phyloP scores from a whole-genome alignment of 2,797 vertebrate genomes.

The Macropus fuliginosus region DNA sequence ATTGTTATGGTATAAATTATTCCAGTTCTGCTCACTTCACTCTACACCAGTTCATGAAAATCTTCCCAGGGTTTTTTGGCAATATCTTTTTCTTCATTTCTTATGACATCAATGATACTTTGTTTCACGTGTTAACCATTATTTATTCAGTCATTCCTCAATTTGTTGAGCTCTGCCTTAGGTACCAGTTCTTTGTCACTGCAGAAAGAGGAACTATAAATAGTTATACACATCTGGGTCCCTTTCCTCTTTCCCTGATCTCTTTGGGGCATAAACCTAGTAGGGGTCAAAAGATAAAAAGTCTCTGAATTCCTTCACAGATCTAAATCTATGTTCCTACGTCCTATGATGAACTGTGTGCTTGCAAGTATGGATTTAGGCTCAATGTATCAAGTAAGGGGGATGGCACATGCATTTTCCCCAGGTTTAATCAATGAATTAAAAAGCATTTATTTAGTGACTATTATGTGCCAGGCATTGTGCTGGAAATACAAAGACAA shows the following conservation, averaged over 20 bases:
- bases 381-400: too few species aligned
- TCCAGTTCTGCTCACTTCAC: neutral
- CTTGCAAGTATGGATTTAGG: too few species aligned
- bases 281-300: neutral
- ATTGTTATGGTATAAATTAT: neutral
- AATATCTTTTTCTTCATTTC: neutral
- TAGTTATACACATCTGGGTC: neutral
- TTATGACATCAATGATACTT: neutral
- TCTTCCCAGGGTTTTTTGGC: neutral
- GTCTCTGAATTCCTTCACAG: neutral
- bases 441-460: too few species aligned
- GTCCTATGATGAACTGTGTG: too few species aligned
- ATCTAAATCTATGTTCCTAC: neutral
- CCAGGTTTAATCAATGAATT: too few species aligned
- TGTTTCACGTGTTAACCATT: neutral
- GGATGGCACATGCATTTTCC: too few species aligned
- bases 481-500: too few species aligned
- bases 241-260: neutral
- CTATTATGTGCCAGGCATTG: too few species aligned
- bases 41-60: neutral
- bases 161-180: neutral
- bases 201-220: neutral
- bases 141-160: neutral
- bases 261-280: neutral
- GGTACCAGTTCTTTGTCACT: neutral